phyloP scores from a whole-genome alignment of 2,113 vertebrate genomes.

The Oplegnathus fasciatus region DNA sequence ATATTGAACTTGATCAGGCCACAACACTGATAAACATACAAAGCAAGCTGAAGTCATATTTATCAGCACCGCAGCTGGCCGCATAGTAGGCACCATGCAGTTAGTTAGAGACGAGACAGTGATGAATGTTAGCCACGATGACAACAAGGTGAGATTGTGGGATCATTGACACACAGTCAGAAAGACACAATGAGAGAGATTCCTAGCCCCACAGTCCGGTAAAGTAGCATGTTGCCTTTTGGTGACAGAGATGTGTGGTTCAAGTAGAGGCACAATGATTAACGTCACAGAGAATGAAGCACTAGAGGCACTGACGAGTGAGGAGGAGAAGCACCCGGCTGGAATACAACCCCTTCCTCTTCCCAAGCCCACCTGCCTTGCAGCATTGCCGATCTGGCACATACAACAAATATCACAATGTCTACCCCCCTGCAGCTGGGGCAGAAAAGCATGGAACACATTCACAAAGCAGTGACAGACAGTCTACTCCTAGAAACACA shows the following conservation, averaged over 20 bases:
- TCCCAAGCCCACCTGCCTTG: conserved; percentile 43
- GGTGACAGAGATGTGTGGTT: conserved; percentile 41
- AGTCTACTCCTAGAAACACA: conserved; percentile 52
- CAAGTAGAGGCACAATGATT: conserved; percentile 28
- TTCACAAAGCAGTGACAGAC: conserved; percentile 54
- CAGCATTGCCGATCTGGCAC: conserved; percentile 41
- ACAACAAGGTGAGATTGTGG: conserved; percentile 53
- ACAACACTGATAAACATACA: conserved; percentile 38
- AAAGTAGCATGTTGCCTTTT: conserved; percentile 40
- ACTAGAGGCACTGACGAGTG: conserved; percentile 37
- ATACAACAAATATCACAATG: conserved; percentile 52
- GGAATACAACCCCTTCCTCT: conserved; percentile 52
- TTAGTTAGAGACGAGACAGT: conserved; percentile 62
- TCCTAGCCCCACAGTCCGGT: conserved; percentile 5
- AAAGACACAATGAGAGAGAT: conserved; percentile 43
- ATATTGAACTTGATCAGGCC: conserved; percentile 15
- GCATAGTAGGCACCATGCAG: conserved; percentile 63
- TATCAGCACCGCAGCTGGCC: conserved; percentile 37
- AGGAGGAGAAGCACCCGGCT: conserved; percentile 43
- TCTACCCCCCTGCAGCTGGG: conserved; percentile 34
- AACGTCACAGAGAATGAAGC: conserved; percentile 50
- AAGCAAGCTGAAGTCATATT: conserved; percentile 56
- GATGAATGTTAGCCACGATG: conserved; percentile 60
- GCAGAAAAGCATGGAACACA: conserved; percentile 61
- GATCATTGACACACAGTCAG: conserved; percentile 49